phyloP scores from a whole-genome alignment of 2,888 invertebrate genomes.

The Tuberolachnus salignus region DNA sequence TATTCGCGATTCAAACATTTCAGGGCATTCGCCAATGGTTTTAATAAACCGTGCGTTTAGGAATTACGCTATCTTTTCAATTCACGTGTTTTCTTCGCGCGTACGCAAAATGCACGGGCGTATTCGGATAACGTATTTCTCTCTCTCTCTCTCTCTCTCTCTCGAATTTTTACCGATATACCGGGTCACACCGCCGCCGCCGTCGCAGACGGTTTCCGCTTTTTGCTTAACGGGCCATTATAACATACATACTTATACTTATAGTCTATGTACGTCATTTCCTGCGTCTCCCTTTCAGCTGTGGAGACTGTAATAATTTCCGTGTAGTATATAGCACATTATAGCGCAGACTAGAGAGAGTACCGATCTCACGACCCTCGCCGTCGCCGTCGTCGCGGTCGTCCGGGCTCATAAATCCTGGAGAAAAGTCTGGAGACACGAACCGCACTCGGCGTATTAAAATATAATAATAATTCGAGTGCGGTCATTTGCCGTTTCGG shows the following conservation, averaged over 20 bases:
- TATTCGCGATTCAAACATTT: no score
- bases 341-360: neutral
- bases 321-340: neutral
- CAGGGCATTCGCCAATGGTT: no score
- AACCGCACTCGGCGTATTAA: neutral
- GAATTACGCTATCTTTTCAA: no score
- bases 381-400: neutral
- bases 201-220: neutral
- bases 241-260: neutral
- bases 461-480: constrained; percentile 4
- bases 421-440: constrained; percentile 37
- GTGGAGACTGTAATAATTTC: neutral
- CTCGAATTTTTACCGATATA: neutral
- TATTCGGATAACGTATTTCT: neutral
- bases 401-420: constrained; percentile 45
- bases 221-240: neutral
- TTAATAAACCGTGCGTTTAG: no score
- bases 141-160: neutral
- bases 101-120: no score
- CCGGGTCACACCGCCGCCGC: neutral
- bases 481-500: constrained; percentile 37
- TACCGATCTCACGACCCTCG: constrained; percentile 46
- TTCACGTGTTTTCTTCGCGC: no score
- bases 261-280: constrained; percentile 17
- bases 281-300: constrained; percentile 35